Evolutionary conservation across 2,888 invertebrate species (phyloP), one percentile per base, ranked within the genome.

Genomic region (Scrobipalpa atriplicella): DNA sequence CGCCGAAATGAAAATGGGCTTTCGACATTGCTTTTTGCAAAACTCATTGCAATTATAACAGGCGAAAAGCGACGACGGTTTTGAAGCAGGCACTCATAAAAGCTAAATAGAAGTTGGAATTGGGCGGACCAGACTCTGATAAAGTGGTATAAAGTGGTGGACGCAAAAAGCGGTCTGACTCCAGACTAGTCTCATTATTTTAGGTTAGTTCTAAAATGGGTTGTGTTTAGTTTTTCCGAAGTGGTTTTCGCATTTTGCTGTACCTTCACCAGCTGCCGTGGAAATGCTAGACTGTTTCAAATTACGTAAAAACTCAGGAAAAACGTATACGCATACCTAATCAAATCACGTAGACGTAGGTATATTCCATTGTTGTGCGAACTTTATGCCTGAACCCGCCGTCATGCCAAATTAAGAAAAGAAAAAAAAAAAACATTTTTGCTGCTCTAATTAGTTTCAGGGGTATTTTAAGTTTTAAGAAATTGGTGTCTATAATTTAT

Each of bases 21-120:
- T 62, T 62, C 43, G 61, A 62, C 61, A 38, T 58, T 38, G 36
- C n/a, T 21, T 62, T 62, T 47, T 47, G n/a, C n/a, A 47, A 13
- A 62, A 43, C 61, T 19, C 41, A 41, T 43, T 16, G 62, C 62
- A 65, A 65, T 60, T 51, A 47, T 60, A 65, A 61, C 58, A 51
- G 16, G 29, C 43, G 56, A 16, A 43, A 54, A 38, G 56, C 63
- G 39, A 62, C 63, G 39, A 62, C 51, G 66, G 18, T 76, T 29
- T 73, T 73, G 75, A 76, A 76, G 73, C 76, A 75, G 73, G 77
- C 76, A 71, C 77, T 78, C 75, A 74, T 79, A 76, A 76, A 78
- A 79, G 75, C 58, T 58, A 38, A 58, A 58, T 58, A 58, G 58
- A 38, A 58, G 29, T 36, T 58, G 58, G 58, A 58, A 58, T 58